Evolutionary conservation across 92 coral and sea anemone species (phyloP).

Genomic region (Phenganax stokvisi): DNA sequence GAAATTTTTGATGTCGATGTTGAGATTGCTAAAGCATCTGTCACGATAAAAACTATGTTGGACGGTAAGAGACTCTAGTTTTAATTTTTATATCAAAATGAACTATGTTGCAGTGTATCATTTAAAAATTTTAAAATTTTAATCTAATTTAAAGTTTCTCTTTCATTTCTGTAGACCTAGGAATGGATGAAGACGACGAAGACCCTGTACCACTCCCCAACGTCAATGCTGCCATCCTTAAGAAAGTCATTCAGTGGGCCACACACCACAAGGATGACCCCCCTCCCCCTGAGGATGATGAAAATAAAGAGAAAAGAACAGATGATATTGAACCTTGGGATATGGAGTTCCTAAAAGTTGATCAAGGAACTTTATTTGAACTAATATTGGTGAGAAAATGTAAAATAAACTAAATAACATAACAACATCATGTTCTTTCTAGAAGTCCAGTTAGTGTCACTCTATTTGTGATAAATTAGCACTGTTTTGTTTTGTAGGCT

Average conservation of each 20-base stretch:
- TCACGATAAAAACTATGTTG: constrained; percentile 95
- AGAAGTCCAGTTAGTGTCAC: not conserved
- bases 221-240: constrained; percentile 96
- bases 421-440: not conserved
- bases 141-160: not conserved
- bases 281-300: constrained; percentile 97
- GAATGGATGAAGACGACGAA: constrained; percentile 99
- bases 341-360: constrained; percentile 91
- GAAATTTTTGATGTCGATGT: constrained; percentile 98
- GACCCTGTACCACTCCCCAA: constrained; percentile 98
- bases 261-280: constrained; percentile 89
- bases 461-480: not conserved
- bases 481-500: constrained; percentile 48
- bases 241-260: constrained; percentile 92
- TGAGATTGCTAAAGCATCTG: constrained; percentile 95
- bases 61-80: constrained; percentile 59
- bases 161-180: constrained; percentile 59
- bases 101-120: not conserved
- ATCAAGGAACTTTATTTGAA: constrained; percentile 96
- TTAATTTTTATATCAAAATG: not conserved
- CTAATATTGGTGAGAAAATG: constrained; percentile 71
- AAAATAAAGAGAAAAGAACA: constrained; percentile 95
- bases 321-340: constrained; percentile 99
- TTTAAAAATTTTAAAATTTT: not conserved
- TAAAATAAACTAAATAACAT: too few relatives aligned